Base-by-base conservation (phyloP, 1,140 invertebrate species). In the Chironomus tepperi region DNA sequence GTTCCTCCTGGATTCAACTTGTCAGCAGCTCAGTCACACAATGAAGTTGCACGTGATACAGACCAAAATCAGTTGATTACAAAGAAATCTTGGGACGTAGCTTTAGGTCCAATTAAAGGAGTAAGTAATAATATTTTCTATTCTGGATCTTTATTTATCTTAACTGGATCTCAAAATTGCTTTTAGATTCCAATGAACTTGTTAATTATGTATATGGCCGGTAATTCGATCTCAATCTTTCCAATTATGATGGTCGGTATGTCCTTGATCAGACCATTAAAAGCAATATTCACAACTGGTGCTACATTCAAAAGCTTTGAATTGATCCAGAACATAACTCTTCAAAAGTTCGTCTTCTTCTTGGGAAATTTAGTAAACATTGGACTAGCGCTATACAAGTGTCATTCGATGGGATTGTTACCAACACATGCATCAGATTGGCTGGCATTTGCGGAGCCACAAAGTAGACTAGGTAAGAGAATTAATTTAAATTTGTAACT, bases 191-290 rank as follows among this genome's bases (percentile, higher is more conserved):
- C 98, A 5, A 99, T 99, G 98, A 99, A 99, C 84, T 84, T 99
- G 18, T 98, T 99, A 79, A 97, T 99, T 72, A 98, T 99, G 95
- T 99, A 98, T 83, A 99, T 99, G 98, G 94, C 97, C 75, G 98
- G 97, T 47, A 98, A 96, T 83, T 97, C 97, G 0, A 98, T 99
- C 79, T 98, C 96, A 0, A 98, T 99, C 77, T 99, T 99, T 80
- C 98, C 98, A 1, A 99, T 99, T n/a, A 99, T 99, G 98, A 99
- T 99, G 97, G 95, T 99, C 18, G 96, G 96, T 47, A 99, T 99
- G 98, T 88, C 99, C 81, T 93, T 98, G 76, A 91, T 98, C 75
- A 86, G 96, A 77, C 97, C 97, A 15, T 90, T 99, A 2, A 97
- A 99, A 84, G 95, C 97, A 8, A 85, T 99, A 18, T 95, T 98